Conservation (phyloP, 2,113 vertebrate species). For the Ophthalmolycus amberensis region DNA sequence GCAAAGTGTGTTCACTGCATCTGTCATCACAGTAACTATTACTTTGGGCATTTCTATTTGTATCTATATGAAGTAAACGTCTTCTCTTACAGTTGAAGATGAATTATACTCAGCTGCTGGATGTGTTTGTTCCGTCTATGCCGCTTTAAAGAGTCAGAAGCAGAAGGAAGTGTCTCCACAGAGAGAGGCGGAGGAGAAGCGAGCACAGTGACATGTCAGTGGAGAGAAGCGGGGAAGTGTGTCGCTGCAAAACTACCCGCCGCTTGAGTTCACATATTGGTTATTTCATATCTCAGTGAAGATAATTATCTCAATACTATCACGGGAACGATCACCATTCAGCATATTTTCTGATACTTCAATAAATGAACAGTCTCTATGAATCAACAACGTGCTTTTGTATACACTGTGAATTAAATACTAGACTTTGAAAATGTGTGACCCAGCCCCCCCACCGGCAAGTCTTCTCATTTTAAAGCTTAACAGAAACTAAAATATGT, state of each 20-base stretch:
- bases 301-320: too few relatives aligned
- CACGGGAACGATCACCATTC: too few relatives aligned
- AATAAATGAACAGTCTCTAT: too few relatives aligned
- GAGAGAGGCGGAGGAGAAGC: not conserved
- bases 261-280: not conserved
- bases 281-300: too few relatives aligned
- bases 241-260: not conserved
- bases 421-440: too few relatives aligned
- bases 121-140: not conserved
- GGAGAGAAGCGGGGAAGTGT: conserved; percentile 12
- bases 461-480: too few relatives aligned
- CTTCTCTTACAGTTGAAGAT: not conserved
- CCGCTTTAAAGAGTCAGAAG: not conserved
- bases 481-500: too few relatives aligned
- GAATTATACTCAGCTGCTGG: not conserved
- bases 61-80: not conserved
- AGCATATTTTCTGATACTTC: too few relatives aligned
- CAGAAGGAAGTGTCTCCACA: not conserved
- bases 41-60: not conserved
- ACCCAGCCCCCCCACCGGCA: too few relatives aligned
- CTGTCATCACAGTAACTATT: not conserved
- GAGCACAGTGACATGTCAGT: not conserved
- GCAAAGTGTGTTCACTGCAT: not conserved
- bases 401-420: too few relatives aligned
- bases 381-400: too few relatives aligned